Percentiles rank a stretch among this genome's conserved stretches.
Conservation (phyloP, 2,888 invertebrate genomes). For the Drosophila phalerata region DNA sequence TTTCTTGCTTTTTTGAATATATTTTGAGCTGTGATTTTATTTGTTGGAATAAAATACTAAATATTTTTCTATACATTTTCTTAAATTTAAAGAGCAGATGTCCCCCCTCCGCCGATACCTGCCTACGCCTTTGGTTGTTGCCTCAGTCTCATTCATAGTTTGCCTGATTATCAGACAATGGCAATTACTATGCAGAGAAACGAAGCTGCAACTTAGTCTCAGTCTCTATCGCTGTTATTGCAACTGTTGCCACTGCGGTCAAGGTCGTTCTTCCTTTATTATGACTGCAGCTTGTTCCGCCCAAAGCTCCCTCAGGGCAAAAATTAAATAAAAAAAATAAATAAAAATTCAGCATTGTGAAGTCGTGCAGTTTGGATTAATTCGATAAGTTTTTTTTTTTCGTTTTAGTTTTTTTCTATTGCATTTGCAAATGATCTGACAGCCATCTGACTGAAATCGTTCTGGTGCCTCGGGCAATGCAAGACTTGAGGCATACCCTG, state of each 20-base stretch:
- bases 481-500: conserved; percentile 17
- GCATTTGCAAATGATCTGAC: conserved; percentile 49
- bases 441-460: conserved; percentile 36
- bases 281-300: conserved; percentile 11
- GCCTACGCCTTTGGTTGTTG: conserved; percentile 20
- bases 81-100: no score
- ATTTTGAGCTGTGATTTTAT: no score
- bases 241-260: conserved; percentile 52
- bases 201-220: conserved; percentile 6
- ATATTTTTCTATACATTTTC: no score
- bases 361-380: conserved; percentile 67
- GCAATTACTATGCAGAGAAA: conserved; percentile 34
- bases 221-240: background rate
- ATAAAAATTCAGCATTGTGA: background rate
- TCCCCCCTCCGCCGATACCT: no score
- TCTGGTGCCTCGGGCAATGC: conserved; percentile 7
- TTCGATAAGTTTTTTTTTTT: conserved; percentile 55
- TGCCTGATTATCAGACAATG: conserved; percentile 23
- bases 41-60: no score
- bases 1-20: no score
- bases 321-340: background rate
- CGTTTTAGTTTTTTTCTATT: conserved; percentile 1
- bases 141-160: conserved; percentile 39
- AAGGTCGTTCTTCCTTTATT: conserved; percentile 66
- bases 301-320: background rate